phyloP scores from a whole-genome alignment of 1,140 invertebrate genomes.

The Drosophila aff. region DNA sequence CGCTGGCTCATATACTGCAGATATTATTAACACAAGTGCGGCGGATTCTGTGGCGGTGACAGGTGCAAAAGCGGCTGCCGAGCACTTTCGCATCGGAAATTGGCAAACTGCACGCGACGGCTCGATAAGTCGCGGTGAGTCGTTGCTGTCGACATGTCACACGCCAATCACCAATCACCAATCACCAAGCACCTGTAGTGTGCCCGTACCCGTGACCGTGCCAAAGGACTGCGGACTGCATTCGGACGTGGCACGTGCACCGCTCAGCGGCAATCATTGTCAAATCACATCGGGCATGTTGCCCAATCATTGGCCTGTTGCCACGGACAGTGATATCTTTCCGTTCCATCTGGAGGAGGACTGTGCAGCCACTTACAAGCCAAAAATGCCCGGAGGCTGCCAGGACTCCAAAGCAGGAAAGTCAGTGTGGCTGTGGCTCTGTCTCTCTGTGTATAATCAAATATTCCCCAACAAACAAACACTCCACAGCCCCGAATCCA shows the following conservation, averaged over 20 bases:
- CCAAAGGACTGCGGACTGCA: background rate
- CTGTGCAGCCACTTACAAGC: slow-evolving; percentile 1
- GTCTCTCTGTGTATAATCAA: slow-evolving; percentile 23
- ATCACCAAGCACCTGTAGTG: slow-evolving; percentile 29
- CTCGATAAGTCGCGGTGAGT: slow-evolving; percentile 41
- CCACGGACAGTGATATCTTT: slow-evolving; percentile 21
- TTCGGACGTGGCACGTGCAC: slow-evolving; percentile 1
- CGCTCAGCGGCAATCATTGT: slow-evolving; percentile 48
- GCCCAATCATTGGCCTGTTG: slow-evolving; percentile 30
- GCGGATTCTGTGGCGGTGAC: slow-evolving; percentile 12
- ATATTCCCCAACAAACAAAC: slow-evolving; percentile 22
- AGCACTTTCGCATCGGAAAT: slow-evolving; percentile 59
- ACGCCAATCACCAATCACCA: slow-evolving; percentile 46
- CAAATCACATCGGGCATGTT: slow-evolving; percentile 43
- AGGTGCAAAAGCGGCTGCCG: slow-evolving; percentile 18
- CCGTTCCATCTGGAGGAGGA: background rate
- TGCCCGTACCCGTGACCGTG: background rate
- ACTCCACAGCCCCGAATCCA: background rate
- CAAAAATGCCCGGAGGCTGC: slow-evolving; percentile 2
- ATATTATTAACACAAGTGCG: slow-evolving; percentile 21
- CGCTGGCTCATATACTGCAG: slow-evolving; percentile 12
- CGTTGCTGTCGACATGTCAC: slow-evolving; percentile 26
- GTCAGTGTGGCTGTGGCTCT: slow-evolving; percentile 7
- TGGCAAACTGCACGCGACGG: slow-evolving; percentile 56
- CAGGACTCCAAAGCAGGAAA: background rate